Evolutionary conservation across 2,888 invertebrate genomes (phyloP).

Genomic region (Carpatolechia fugitivella): DNA sequence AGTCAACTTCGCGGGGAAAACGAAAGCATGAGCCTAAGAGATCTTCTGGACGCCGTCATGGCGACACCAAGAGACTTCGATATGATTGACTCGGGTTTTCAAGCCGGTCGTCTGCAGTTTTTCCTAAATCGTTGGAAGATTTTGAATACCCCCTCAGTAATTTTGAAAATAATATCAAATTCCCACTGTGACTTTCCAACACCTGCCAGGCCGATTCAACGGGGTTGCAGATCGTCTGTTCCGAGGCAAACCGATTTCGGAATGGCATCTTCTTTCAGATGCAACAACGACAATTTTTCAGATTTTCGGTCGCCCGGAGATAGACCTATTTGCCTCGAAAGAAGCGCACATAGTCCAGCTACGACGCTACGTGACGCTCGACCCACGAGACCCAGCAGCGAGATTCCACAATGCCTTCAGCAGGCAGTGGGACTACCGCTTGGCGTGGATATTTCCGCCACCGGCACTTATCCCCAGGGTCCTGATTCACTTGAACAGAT

Average conservation of each 20-base stretch:
- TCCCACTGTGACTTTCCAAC: background rate
- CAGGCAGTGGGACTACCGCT: slow-evolving; percentile 18
- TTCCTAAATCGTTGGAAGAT: background rate
- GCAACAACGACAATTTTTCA: slow-evolving; percentile 22
- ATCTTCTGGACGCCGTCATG: background rate
- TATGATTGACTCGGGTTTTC: background rate
- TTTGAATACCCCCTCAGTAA: background rate
- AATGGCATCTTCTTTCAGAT: slow-evolving; percentile 23
- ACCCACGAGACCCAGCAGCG: slow-evolving; percentile 23
- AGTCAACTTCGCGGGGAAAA: background rate
- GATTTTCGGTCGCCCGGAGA: slow-evolving; percentile 20
- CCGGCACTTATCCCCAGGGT: slow-evolving; percentile 20
- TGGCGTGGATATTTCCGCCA: slow-evolving; percentile 24
- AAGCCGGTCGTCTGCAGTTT: background rate
- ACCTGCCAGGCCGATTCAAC: slow-evolving; percentile 1
- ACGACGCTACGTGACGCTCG: slow-evolving; percentile 23
- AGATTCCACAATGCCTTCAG: slow-evolving; percentile 26
- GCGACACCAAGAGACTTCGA: background rate
- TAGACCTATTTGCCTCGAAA: slow-evolving; percentile 25
- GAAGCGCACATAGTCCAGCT: slow-evolving; percentile 21
- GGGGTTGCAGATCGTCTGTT: background rate
- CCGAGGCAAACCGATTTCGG: background rate
- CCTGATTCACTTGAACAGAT: slow-evolving; percentile 15
- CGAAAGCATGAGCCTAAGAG: background rate
- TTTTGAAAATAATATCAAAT: background rate